Base-by-base conservation (phyloP, 2,113 vertebrate genomes). In the Mesoclemmys tuberculata region DNA sequence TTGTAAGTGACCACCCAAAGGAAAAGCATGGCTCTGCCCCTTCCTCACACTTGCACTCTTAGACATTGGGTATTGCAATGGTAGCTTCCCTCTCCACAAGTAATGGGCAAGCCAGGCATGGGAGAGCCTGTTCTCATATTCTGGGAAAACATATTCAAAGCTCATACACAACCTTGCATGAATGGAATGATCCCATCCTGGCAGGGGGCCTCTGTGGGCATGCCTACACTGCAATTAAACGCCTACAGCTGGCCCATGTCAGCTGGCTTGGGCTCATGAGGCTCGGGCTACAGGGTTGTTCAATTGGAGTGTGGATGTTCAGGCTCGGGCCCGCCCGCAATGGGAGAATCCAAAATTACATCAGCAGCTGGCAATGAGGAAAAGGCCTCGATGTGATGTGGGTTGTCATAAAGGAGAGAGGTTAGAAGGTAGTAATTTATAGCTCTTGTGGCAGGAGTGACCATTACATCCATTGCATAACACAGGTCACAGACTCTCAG, bases 61-160 rank as follows among this genome's bases (percentile, higher is more conserved):
- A 38, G n/a, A 71, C 64, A 38, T 10, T 38, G 35, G 18, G 16
- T 79, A 80, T 24, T 19, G 26, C 21, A 49, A 10, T 14, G 35
- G 7, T 35, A 8, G 2, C 35, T 48, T 64, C 58, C 29, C 44
- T 18, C 1, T 27, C 58, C 75, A 16, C 52, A 26, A 6, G 31
- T 48, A 44, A 2, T 8, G 38, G 19, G 21, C 44, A 49, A 44
- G 68, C 56, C 49, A 22, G 44, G 8, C 18, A 22, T 0, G 0
- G 44, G 55, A 8, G 49, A 5, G 74, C 12, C n/a, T 26, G 4
- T 26, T 61, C 29, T 29, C 14, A 1, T 4, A 44, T 55, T 16
- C 71, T 12, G 3, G 46, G 21, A 29, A 4, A 14, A 3, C 1
- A 0, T 31, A 4, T 10, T 10, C 56, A 58, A 58, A 19, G 5